phyloP scores from a whole-genome alignment of 2,888 invertebrate species.

The Xanthia icteritia region DNA sequence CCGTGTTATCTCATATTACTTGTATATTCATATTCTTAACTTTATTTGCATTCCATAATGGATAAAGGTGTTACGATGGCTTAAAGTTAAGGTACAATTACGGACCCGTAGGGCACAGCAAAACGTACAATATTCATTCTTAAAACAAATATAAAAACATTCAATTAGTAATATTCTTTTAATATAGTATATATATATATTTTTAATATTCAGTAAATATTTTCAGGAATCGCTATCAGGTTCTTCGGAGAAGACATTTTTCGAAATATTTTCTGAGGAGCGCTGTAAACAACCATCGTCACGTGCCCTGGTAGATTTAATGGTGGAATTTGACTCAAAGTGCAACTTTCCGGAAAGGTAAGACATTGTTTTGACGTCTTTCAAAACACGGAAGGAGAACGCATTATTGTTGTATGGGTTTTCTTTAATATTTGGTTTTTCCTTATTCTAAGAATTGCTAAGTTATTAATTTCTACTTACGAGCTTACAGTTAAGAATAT shows the following conservation, averaged over 20 bases:
- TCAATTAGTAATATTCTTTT: too few species aligned
- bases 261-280: slow-evolving; percentile 89
- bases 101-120: too few species aligned
- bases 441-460: not conserved
- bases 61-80: too few species aligned
- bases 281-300: slow-evolving; percentile 90
- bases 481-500: not conserved
- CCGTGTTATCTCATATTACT: too few species aligned
- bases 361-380: slow-evolving; percentile 45
- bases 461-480: not conserved
- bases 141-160: too few species aligned
- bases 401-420: not conserved
- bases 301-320: slow-evolving; percentile 90
- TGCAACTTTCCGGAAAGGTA: slow-evolving; percentile 91
- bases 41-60: too few species aligned
- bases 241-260: slow-evolving; percentile 85
- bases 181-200: too few species aligned
- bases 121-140: too few species aligned
- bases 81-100: too few species aligned
- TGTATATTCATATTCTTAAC: too few species aligned
- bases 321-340: slow-evolving; percentile 91
- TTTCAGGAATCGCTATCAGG: slow-evolving; percentile 74
- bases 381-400: not conserved
- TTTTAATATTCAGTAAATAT: too few species aligned
- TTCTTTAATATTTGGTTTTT: not conserved